Base-by-base conservation (phyloP, 2,888 invertebrate species). In the Cantharis rustica region DNA sequence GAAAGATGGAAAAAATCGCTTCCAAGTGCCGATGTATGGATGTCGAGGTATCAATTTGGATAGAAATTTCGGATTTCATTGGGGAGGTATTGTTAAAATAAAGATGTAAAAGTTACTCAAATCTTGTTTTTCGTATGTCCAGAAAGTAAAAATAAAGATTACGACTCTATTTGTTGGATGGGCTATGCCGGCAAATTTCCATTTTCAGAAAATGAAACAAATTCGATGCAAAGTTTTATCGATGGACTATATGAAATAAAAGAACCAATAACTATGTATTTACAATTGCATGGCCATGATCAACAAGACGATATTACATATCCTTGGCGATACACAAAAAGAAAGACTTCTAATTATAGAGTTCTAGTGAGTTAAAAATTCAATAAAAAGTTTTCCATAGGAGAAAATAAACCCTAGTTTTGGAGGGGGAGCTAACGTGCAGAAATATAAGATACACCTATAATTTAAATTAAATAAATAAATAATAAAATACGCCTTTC, bases 41-140 rank as follows among this genome's bases (percentile, higher is more conserved):
- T 71, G 71, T 16, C 3, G 16, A 10, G 72, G 72, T 1, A 27
- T 72, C 17, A n/a, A 11, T 20, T 17, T 72, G 15, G 72, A 72
- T n/a, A 72, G 72, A 68, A 72, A 72, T 20, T 72, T 72, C 20
- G 72, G 47, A 66, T 72, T 72, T 72, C 72, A 72, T n/a, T 72
- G 72, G 72, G 72, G 72, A 66, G 72, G 72, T 72, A 63, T 63
- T 16, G 10, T 11, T 23, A 47, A n/a, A 47, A 47, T 47, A n/a
- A n/a, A n/a, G n/a, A n/a, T n/a, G n/a, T 47, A n/a, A 47, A n/a
- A 47, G n/a, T 5, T 47, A n/a, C 5, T n/a, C 7, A 7, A n/a
- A 7, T 31, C 11, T 7, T 47, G 47, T 47, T 61, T 61, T 70
- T 10, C 10, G 11, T 11, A 4, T 15, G 15, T 27, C 9, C 23